phyloP scores from a whole-genome alignment of 2,113 vertebrate genomes.

The Neolamprologus fasciatus region DNA sequence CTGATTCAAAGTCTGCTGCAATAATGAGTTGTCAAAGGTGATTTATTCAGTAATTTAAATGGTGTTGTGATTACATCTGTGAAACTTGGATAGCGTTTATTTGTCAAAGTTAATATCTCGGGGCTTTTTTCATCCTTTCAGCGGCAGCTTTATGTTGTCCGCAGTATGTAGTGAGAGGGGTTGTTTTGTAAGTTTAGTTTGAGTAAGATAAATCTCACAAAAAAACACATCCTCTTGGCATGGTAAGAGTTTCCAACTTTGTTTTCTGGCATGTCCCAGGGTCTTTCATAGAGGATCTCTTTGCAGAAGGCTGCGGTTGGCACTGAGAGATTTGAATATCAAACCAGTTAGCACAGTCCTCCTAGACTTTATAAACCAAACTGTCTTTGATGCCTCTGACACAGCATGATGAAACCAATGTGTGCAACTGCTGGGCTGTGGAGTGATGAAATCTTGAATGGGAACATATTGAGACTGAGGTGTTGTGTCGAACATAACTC shows the following conservation, averaged over 20 bases:
- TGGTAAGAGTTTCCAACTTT: neutral
- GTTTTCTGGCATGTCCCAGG: neutral
- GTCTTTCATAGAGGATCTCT: neutral
- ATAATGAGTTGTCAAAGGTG: conserved; percentile 34
- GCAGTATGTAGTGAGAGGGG: neutral
- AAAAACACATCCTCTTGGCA: neutral
- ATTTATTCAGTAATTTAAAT: conserved; percentile 39
- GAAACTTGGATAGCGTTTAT: neutral
- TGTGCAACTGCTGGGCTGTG: neutral
- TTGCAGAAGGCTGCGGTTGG: neutral
- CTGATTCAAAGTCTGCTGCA: neutral
- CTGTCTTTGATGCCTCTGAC: conserved; percentile 46
- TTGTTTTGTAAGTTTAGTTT: neutral
- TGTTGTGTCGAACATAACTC: neutral
- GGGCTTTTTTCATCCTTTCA: neutral
- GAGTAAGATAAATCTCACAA: neutral
- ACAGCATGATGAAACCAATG: conserved; percentile 36
- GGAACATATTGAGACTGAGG: neutral
- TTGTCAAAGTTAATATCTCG: conserved; percentile 1
- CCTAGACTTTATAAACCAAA: conserved; percentile 6
- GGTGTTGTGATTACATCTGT: neutral
- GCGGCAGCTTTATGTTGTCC: neutral
- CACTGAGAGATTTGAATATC: neutral
- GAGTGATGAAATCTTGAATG: conserved; percentile 39
- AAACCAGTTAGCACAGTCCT: neutral